Percentiles rank a stretch among this genome's conserved stretches.
Evolutionary conservation across 2,113 vertebrate genomes (phyloP).

Genomic region (Tupaia chinensis): DNA sequence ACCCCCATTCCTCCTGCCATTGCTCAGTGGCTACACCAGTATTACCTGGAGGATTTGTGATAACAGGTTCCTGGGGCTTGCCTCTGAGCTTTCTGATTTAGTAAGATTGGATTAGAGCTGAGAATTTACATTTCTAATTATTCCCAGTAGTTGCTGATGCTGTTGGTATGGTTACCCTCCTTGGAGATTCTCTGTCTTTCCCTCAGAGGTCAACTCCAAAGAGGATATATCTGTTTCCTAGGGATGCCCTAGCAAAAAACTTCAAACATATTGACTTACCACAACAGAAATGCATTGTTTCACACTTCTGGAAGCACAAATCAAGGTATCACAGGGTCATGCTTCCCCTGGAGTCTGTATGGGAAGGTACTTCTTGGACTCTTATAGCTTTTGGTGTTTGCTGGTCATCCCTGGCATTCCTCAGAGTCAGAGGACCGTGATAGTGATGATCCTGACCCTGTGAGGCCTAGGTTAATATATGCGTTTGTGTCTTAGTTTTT

Average conservation of each 20-base stretch:
- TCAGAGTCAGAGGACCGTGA: no score
- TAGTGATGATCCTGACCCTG: no score
- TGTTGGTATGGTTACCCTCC: neutral
- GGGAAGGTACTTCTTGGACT: neutral
- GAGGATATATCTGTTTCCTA: neutral
- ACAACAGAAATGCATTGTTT: neutral
- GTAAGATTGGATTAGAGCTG: neutral
- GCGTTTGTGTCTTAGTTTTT: no score
- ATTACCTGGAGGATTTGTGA: neutral
- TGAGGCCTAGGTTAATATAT: no score
- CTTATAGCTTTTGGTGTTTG: neutral
- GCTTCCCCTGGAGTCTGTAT: neutral
- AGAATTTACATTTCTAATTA: neutral
- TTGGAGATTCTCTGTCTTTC: neutral
- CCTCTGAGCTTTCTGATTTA: neutral
- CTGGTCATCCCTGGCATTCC: neutral
- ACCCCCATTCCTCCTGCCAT: neutral
- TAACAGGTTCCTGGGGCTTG: neutral
- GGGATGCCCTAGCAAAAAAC: neutral
- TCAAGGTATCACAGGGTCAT: neutral
- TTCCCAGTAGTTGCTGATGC: no score
- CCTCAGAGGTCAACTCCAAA: neutral
- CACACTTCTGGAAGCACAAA: neutral
- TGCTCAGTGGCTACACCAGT: neutral
- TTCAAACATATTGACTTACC: neutral